Conservation (phyloP, 2,113 vertebrate genomes). For the Lophius piscatorius region DNA sequence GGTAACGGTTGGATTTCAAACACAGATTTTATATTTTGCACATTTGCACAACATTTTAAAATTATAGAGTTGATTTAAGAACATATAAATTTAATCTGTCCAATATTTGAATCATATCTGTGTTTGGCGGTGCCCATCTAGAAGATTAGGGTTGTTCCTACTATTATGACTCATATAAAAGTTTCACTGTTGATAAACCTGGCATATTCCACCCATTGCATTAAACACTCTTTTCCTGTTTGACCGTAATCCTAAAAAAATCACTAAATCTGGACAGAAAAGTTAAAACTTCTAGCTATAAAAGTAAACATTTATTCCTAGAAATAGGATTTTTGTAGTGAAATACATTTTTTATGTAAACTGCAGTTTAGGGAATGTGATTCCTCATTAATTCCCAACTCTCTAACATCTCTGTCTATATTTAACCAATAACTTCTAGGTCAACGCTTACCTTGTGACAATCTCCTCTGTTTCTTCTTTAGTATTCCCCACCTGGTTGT, state of each 20-base stretch:
- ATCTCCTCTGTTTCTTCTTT: slow-evolving; percentile 20
- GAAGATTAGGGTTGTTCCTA: slow-evolving; percentile 19
- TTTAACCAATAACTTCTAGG: not conserved
- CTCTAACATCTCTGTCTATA: not conserved
- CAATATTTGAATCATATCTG: not conserved
- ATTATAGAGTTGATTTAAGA: too few species aligned
- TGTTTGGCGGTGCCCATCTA: not conserved
- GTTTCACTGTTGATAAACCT: slow-evolving; percentile 12
- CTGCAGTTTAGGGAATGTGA: not conserved
- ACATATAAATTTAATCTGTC: not conserved
- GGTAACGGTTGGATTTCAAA: slow-evolving; percentile 12
- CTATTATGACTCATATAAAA: slow-evolving; percentile 50
- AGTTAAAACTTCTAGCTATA: not conserved
- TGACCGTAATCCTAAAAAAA: not conserved
- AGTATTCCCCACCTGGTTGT: slow-evolving; percentile 1
- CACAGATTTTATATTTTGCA: too few species aligned
- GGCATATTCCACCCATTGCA: slow-evolving; percentile 22
- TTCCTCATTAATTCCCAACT: slow-evolving; percentile 1
- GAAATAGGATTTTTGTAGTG: not conserved
- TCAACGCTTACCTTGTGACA: slow-evolving; percentile 53
- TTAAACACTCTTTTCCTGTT: slow-evolving; percentile 1
- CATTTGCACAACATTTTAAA: too few species aligned
- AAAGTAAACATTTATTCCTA: slow-evolving; percentile 3
- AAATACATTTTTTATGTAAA: not conserved
- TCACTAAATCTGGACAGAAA: not conserved